These are phyloP conservation scores for Scatophagus argus DNA, from an alignment of 2,113 vertebrate genomes.

Conservation along the genomic window DNA sequence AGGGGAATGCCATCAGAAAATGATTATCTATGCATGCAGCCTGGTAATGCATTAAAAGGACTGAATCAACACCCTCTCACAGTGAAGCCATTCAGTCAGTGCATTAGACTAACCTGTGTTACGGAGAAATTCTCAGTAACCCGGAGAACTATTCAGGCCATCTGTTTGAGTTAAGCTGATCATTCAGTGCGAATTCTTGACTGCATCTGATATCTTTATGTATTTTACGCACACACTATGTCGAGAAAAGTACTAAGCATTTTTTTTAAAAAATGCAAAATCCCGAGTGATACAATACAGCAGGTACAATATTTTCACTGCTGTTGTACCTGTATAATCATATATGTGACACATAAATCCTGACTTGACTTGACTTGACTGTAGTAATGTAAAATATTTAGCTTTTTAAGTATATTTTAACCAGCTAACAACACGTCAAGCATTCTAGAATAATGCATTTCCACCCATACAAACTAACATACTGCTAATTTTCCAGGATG, in stretches of 20 bases:
- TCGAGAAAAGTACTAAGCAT: not conserved
- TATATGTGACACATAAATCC: no score
- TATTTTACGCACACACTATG: not conserved
- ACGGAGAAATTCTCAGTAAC: no score
- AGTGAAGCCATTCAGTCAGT: slow-evolving; percentile 15
- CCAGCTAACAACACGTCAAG: no score
- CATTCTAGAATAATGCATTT: not conserved
- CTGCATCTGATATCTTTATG: not conserved
- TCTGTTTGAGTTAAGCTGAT: not conserved
- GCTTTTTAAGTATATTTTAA: no score
- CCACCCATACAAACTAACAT: not conserved
- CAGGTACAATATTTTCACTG: no score
- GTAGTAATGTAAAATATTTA: no score
- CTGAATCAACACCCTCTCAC: slow-evolving; percentile 4
- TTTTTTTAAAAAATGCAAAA: not conserved
- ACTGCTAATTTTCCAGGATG: not conserved
- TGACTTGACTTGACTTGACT: no score
- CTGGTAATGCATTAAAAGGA: slow-evolving; percentile 15
- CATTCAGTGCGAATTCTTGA: not conserved
- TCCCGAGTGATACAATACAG: no score
- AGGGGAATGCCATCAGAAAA: slow-evolving; percentile 1
- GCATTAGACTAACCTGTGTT: no score
- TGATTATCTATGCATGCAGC: slow-evolving; percentile 30
- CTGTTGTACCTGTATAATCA: no score
- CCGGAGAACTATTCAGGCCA: not conserved